Conservation (phyloP, 2,797 vertebrate genomes). For the Cottoperca gobio region DNA sequence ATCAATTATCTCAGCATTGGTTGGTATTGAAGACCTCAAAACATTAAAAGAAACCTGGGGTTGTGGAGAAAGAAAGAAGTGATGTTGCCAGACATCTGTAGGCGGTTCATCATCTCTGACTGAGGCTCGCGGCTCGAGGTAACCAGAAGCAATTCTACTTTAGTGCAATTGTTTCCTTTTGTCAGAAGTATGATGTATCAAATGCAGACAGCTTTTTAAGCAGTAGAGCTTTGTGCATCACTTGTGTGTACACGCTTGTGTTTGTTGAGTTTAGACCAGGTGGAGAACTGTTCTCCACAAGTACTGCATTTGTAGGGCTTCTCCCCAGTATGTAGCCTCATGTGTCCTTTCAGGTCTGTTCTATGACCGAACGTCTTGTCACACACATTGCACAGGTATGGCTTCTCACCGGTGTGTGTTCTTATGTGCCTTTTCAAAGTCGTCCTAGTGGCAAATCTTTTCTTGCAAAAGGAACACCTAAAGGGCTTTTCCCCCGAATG, state of each 20-base stretch:
- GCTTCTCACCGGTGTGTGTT: conserved; percentile 70
- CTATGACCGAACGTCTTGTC: conserved; percentile 53
- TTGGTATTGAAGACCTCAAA: background rate
- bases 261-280: conserved; percentile 53
- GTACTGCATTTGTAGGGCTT: conserved; percentile 60
- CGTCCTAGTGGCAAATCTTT: conserved; percentile 41
- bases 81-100: background rate
- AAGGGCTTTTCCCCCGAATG: conserved; percentile 72
- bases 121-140: background rate
- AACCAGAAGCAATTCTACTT: background rate
- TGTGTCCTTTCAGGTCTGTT: conserved; percentile 54
- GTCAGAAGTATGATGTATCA: background rate
- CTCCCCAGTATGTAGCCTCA: conserved; percentile 59
- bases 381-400: conserved; percentile 55
- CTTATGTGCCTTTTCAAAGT: conserved; percentile 60
- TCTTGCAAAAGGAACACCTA: conserved; percentile 60
- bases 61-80: background rate
- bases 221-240: background rate
- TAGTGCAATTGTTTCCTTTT: background rate
- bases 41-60: background rate
- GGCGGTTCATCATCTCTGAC: background rate
- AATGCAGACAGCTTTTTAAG: background rate
- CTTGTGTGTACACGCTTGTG: conserved; percentile 46
- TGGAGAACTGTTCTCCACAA: conserved; percentile 61
- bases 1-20: background rate